phyloP scores from a whole-genome alignment of 2,797 vertebrate genomes.

The Galagoides demidoff region DNA sequence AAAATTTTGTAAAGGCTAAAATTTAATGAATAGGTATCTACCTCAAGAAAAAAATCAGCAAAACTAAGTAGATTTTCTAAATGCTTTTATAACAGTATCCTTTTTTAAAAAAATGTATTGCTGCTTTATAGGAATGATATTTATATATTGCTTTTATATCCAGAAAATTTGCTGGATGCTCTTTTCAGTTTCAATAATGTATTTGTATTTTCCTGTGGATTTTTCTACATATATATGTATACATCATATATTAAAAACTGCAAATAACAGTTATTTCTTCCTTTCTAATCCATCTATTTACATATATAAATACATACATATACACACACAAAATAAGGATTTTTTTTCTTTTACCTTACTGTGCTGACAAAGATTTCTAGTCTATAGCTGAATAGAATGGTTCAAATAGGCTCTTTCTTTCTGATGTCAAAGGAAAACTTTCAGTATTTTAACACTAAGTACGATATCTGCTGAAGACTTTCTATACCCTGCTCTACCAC shows the following conservation, averaged over 20 bases:
- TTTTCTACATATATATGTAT: background rate
- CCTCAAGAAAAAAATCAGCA: background rate
- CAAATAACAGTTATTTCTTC: background rate
- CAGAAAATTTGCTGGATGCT: slow-evolving; percentile 1
- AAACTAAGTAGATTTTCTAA: background rate
- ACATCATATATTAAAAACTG: background rate
- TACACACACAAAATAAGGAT: background rate
- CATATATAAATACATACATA: background rate
- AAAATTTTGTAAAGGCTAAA: background rate
- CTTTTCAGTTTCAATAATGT: background rate
- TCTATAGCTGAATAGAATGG: background rate
- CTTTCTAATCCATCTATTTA: background rate
- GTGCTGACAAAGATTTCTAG: background rate
- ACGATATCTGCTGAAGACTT: background rate
- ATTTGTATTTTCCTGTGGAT: background rate
- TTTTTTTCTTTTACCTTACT: background rate
- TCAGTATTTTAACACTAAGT: background rate
- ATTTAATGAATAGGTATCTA: background rate
- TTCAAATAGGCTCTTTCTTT: background rate
- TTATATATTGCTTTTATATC: slow-evolving; percentile 1
- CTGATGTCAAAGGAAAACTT: background rate
- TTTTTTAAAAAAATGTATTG: background rate
- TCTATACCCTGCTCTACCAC: background rate
- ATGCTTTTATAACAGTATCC: background rate
- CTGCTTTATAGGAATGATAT: background rate